phyloP scores from a whole-genome alignment of 2,797 vertebrate genomes.

The Phataginus tetradactyla region DNA sequence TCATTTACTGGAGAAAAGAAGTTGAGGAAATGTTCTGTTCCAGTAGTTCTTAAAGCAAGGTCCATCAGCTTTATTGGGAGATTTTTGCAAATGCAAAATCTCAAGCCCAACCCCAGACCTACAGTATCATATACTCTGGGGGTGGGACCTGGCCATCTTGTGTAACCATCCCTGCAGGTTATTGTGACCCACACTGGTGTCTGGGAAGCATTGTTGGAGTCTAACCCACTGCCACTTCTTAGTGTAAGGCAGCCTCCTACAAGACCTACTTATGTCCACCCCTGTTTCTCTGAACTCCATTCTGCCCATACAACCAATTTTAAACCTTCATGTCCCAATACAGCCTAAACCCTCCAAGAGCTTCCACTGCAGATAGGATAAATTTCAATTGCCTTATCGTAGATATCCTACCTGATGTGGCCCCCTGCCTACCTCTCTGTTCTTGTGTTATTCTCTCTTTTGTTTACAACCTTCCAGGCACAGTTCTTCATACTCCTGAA shows the following conservation, averaged over 20 bases:
- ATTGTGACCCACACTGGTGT: background rate
- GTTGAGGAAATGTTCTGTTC: background rate
- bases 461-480: background rate
- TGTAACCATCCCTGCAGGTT: background rate
- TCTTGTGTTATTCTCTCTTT: background rate
- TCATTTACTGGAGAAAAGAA: background rate
- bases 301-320: background rate
- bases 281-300: background rate
- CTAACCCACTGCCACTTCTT: background rate
- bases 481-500: background rate
- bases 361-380: background rate
- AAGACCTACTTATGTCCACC: background rate
- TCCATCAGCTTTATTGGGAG: background rate
- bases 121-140: background rate
- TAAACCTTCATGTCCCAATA: background rate
- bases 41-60: background rate
- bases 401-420: background rate
- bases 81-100: background rate
- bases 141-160: background rate
- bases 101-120: background rate
- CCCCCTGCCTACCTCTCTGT: background rate
- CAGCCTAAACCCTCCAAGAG: background rate
- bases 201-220: background rate
- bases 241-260: background rate
- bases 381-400: background rate